Conservation (phyloP, 2,888 invertebrate species). For the Chesias legatella region DNA sequence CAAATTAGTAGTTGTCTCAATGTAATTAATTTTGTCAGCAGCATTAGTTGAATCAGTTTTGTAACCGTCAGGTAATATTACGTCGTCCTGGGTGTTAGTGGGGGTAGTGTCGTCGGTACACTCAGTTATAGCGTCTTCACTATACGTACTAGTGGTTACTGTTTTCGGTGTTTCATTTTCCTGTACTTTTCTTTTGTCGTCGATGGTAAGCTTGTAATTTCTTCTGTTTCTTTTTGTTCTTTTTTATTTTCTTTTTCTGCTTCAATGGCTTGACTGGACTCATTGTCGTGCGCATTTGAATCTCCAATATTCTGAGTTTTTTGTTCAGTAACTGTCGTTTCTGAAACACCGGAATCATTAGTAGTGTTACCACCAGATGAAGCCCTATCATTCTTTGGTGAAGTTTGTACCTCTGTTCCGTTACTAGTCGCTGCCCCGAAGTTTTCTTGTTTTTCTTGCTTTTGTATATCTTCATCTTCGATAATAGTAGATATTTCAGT, state of each 20-base stretch:
- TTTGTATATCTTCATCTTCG: too few relatives aligned
- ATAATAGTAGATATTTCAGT: too few relatives aligned
- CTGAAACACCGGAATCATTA: slow-evolving; percentile 16
- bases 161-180: too few relatives aligned
- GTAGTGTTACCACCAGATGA: slow-evolving; percentile 7
- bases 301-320: not conserved
- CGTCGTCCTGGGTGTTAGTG: too few relatives aligned
- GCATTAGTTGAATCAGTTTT: too few relatives aligned
- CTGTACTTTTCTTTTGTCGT: too few relatives aligned
- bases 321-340: slow-evolving; percentile 10
- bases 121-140: too few relatives aligned
- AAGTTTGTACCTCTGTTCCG: slow-evolving; percentile 8
- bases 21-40: too few relatives aligned
- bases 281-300: not conserved
- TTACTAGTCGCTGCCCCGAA: not conserved
- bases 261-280: not conserved
- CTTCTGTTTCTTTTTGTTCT: not conserved
- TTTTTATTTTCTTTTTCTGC: not conserved
- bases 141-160: too few relatives aligned
- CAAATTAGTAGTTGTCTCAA: not conserved
- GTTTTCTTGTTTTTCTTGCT: not conserved
- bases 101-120: too few relatives aligned
- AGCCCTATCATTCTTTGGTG: not conserved
- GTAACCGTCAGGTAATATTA: too few relatives aligned
- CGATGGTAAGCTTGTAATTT: too few relatives aligned